Evolutionary conservation across 1,140 invertebrate genomes (phyloP).

Genomic region (Drosophila sechellia): DNA sequence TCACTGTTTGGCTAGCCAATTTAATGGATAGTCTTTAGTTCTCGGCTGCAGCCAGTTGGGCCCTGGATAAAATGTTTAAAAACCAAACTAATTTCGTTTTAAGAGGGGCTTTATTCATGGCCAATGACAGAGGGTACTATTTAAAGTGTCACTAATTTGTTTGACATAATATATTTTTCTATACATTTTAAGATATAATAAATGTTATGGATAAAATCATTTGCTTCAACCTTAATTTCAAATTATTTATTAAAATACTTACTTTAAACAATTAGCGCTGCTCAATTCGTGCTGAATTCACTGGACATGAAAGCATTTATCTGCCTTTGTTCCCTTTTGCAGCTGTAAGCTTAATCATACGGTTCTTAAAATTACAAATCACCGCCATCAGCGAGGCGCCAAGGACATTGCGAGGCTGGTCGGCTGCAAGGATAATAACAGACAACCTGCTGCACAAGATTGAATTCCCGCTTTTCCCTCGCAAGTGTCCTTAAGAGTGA

Average conservation of each 20-base stretch:
- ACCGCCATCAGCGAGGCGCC: conserved; percentile 64
- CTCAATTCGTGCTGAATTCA: background rate
- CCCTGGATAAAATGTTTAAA: background rate
- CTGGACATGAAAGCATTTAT: background rate
- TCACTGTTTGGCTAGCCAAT: conserved; percentile 65
- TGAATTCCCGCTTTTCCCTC: conserved; percentile 17
- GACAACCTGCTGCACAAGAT: conserved; percentile 55
- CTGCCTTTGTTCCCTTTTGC: background rate
- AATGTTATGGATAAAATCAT: too few species aligned
- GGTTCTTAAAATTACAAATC: conserved; percentile 79
- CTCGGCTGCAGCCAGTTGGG: conserved; percentile 20
- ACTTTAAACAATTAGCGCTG: background rate
- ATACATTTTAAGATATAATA: too few species aligned
- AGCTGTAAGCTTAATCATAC: conserved; percentile 71
- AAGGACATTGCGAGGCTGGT: conserved; percentile 18
- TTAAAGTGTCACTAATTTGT: background rate
- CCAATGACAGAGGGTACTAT: background rate
- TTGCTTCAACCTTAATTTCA: too few species aligned
- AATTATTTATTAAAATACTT: background rate
- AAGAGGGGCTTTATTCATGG: background rate
- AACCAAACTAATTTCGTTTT: background rate
- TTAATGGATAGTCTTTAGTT: conserved; percentile 70
- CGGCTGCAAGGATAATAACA: conserved; percentile 68
- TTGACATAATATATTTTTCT: too few species aligned
- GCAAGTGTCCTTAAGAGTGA: conserved; percentile 77